Evolutionary conservation across 2,113 vertebrate species (phyloP), one percentile per base, ranked within the genome.

Genomic region (Gasterosteus aculeatus): DNA sequence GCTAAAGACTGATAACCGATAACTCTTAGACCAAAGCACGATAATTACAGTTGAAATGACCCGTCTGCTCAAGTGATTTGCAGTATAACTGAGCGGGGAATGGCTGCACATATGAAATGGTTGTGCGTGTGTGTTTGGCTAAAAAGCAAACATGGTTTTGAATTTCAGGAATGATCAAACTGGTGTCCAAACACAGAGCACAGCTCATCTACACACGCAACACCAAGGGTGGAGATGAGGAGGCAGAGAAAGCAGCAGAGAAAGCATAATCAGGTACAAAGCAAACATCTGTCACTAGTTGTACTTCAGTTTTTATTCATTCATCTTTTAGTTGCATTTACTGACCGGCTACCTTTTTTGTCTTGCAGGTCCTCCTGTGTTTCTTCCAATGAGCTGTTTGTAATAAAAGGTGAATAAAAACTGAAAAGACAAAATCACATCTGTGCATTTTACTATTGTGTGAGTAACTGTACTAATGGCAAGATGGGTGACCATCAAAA

Each of bases 121-220:
- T 44, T 18, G 4, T 38, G 5, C 5, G 38, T 19, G 4, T 29
- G 35, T 66, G 22, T 2, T n/a, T n/a, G 10, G 38, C 6, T 42
- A 19, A 6, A 42, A 3, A 53, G 0, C 54, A 39, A 3, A 31
- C 16, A 10, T 5, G 0, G 47, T 80, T 53, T 26, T 81, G 29
- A 38, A 42, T 12, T 0, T 10, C 62, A 99, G 98, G 97, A 54
- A 93, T 99, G 93, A 99, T 99, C 92, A 99, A 98, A 58, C 90
- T 99, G 67, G 98, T 99, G 80, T 99, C 97, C 75, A 99, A 99
- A 89, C 98, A 99, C 92, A 95, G 97, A 93, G 96, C 98, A 18
- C 98, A 99, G 62, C 95, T 99, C 49, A 99, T 99, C 82, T 99
- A 99, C 86, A 99, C 98, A 10, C 95, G 98, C 31, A 99, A 99